Evolutionary conservation across 2,113 vertebrate species (phyloP), one percentile per base, ranked within the genome.

Genomic region (Cyprinodon variegatus): DNA sequence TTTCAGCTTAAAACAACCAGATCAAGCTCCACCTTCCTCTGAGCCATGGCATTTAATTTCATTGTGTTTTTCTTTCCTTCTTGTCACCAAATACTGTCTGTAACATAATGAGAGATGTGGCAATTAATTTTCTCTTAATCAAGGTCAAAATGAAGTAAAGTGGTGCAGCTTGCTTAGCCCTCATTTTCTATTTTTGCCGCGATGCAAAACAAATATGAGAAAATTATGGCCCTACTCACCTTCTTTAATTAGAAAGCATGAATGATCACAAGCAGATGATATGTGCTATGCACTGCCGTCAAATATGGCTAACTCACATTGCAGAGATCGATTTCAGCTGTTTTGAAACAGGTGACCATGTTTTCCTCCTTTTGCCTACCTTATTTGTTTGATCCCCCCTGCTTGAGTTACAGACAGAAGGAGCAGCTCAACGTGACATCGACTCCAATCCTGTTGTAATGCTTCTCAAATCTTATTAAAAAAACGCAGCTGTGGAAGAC

Each of bases 61-160:
- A 48, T 15, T 93, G 90, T 89, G 92, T 88, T 79, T 29, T 91
- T 94, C 68, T 87, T 95, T 91, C 94, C 91, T 88, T 94, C 91
- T 90, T 94, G 94, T 95, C 95, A 96, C 96, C 96, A 96, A 97
- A 96, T 96, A 96, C 94, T 85, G 95, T 95, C 94, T 94, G 94
- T 95, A 95, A 96, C 96, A 98, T 96, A 97, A 97, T 97, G 97
- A 98, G 97, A 98, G 96, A 98, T 97, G 96, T 94, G 92, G 96
- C 97, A 98, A 98, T 98, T 98, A 98, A 99, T 99, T 99, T 99
- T 99, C 96, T 98, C 97, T 98, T 98, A 98, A 98, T 98, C 97
- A 99, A 98, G 97, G 97, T 97, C 96, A 96, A 97, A 95, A 97
- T 96, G 96, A 97, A 98, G 96, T 97, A 97, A 97, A 98, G 97